A percentile compares a stretch with the other conserved stretches of the same genome.
Evolutionary conservation across 2,888 invertebrate species (phyloP).

Genomic region (Cotesia congregata): DNA sequence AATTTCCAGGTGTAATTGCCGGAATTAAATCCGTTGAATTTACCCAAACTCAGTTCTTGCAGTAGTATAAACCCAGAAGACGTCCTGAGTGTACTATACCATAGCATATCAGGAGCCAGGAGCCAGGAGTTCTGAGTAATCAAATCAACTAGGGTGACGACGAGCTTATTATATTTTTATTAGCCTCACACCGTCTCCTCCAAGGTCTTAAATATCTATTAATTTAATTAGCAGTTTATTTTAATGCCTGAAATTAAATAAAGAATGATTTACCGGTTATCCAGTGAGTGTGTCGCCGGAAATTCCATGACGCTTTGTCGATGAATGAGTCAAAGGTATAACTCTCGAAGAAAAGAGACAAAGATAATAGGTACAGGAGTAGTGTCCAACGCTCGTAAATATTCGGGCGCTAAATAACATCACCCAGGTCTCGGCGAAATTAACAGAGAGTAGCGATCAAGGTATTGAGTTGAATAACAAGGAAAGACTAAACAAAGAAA

Average conservation of each 20-base stretch:
- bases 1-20: conserved; percentile 65
- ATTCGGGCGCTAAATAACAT: conserved; percentile 68
- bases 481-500: conserved; percentile 28
- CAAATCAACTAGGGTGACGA: conserved; percentile 51
- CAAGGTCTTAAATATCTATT: not conserved
- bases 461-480: conserved; percentile 18
- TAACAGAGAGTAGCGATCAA: conserved; percentile 29
- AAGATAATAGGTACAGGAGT: conserved; percentile 33
- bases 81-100: not conserved
- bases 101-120: conserved; percentile 22
- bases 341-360: conserved; percentile 24
- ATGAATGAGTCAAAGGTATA: not conserved
- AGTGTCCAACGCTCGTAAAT: conserved; percentile 65
- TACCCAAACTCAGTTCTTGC: conserved; percentile 33
- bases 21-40: conserved; percentile 65
- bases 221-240: not conserved
- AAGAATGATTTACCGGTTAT: conserved; percentile 10
- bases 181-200: conserved; percentile 46
- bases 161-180: conserved; percentile 67
- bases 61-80: conserved; percentile 12
- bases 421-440: conserved; percentile 53
- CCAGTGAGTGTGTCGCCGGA: not conserved
- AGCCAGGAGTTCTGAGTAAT: conserved; percentile 41
- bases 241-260: not conserved
- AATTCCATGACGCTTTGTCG: conserved; percentile 14